phyloP scores from a whole-genome alignment of 1,140 invertebrate genomes.

The Notospermus geniculatus region DNA sequence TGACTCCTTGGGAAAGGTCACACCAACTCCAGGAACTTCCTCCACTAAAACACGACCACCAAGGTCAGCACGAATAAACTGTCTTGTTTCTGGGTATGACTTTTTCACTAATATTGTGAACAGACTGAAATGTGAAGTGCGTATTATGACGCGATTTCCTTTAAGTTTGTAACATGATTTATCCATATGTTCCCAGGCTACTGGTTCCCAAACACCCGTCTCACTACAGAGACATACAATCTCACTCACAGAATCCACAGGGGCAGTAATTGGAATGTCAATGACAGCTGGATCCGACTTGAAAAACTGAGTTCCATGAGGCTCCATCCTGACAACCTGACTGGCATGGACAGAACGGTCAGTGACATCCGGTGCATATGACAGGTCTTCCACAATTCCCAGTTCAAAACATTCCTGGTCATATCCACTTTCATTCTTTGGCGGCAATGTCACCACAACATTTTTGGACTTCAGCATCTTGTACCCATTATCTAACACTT shows the following conservation, averaged over 20 bases:
- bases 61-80: conserved; percentile 6
- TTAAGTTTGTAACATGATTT: conserved; percentile 14
- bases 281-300: conserved; percentile 29
- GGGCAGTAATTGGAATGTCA: conserved; percentile 24
- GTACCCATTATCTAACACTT: conserved; percentile 5
- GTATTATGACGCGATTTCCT: conserved; percentile 28
- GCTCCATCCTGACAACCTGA: conserved; percentile 31
- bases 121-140: conserved; percentile 33
- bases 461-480: conserved; percentile 16
- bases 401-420: conserved; percentile 8
- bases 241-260: conserved; percentile 21
- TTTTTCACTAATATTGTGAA: conserved; percentile 32
- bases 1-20: conserved; percentile 35
- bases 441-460: conserved; percentile 8
- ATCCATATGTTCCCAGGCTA: conserved; percentile 26
- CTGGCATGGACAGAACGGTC: conserved; percentile 23
- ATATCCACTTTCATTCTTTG: conserved; percentile 11
- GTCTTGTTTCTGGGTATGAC: conserved; percentile 24
- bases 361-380: conserved; percentile 10
- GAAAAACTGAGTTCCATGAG: conserved; percentile 35
- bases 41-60: conserved; percentile 31
- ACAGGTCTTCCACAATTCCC: conserved; percentile 18
- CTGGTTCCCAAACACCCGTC: conserved; percentile 11
- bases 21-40: conserved; percentile 33
- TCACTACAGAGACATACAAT: conserved; percentile 35